Evolutionary conservation across 2,113 vertebrate genomes (phyloP), one percentile per base, ranked within the genome.

Genomic region (Dasyurus viverrinus): DNA sequence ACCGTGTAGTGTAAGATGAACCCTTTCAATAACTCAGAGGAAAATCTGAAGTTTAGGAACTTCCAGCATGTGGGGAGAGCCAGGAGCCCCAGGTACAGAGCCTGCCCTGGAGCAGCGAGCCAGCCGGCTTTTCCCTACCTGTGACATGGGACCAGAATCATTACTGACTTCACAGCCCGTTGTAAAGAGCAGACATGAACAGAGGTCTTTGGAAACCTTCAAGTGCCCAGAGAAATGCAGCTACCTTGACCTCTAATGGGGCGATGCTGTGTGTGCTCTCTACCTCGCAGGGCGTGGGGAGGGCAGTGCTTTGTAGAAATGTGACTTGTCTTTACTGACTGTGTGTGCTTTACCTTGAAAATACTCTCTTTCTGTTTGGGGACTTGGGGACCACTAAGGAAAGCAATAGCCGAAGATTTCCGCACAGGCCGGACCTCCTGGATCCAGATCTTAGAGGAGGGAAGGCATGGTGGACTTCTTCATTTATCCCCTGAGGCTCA

Each of bases 321-420:
- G 57, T 12, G 57, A 68, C 57, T 68, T 68, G 30, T 68, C 57
- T 12, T 68, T 68, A 36, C 16, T 36, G 22, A 36, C 60, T 68
- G 30, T 68, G 60, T 68, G 30, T 68, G 14, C 92, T 90, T 95
- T 48, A 94, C 30, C 84, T 14, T 84, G 60, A 94, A 94, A 93
- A 95, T 24, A 57, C 91, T 54, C 36, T 92, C 11, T 55, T 97
- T 89, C 0, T 90, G 52, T 93, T 22, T 94, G 8, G 92, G 0
- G 48, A 90, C 89, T 94, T 96, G 93, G 53, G 19, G 94, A 94
- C 48, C 94, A 24, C 14, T 55, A 90, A 94, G 90, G n/a, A 94
- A 92, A 93, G 46, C 89, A 9, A 92, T 84, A 94, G 19, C 12
- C 60, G 53, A 93, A 95, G 94, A 94, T 68, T 53, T 91, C 89